Conservation (phyloP, 2,113 vertebrate genomes). For the Barnardius zonarius region DNA sequence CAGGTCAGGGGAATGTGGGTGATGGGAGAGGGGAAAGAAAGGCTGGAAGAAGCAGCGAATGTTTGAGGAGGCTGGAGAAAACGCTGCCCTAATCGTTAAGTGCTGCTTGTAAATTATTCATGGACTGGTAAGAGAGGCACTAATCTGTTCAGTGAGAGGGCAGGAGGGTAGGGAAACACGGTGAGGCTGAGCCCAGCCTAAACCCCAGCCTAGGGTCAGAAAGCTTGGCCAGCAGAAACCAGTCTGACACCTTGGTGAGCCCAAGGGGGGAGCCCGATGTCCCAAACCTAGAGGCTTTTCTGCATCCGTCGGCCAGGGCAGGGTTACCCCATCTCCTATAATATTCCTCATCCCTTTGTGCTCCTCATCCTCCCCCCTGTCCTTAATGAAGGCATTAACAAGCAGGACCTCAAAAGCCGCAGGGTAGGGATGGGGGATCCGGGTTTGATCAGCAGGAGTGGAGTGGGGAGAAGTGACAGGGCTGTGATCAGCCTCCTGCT, state of each 20-base stretch:
- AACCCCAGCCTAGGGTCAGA: not conserved
- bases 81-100: conserved; percentile 66
- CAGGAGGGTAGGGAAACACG: not conserved
- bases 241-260: not conserved
- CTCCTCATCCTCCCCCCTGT: not conserved
- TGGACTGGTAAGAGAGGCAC: conserved; percentile 15
- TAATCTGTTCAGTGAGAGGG: conserved; percentile 1
- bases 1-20: not conserved
- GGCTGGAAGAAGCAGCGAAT: not conserved
- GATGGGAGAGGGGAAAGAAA: not conserved
- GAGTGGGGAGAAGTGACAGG: not conserved
- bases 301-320: not conserved
- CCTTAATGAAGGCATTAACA: not conserved
- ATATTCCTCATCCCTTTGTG: not conserved
- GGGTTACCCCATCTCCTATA: not conserved
- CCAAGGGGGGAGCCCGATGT: not conserved
- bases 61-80: conserved; percentile 45
- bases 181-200: not conserved
- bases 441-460: not conserved
- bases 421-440: not conserved
- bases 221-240: not conserved
- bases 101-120: conserved; percentile 73
- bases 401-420: not conserved
- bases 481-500: not conserved
- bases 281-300: not conserved